phyloP scores from a whole-genome alignment of 2,113 vertebrate species.

The Acrocephalus kingi region DNA sequence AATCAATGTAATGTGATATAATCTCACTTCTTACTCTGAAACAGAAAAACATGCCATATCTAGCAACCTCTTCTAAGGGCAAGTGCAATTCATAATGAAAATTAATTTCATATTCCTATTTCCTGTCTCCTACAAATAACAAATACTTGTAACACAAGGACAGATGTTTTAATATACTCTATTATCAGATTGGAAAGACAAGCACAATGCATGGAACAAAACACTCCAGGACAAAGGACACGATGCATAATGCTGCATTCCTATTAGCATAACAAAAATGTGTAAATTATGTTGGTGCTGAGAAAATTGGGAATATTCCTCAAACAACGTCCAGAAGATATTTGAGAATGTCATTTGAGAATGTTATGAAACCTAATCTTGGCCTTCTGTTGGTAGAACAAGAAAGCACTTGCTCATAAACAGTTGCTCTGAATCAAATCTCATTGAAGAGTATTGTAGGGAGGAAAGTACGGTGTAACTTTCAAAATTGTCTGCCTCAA shows the following conservation, averaged over 20 bases:
- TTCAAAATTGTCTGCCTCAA: background rate
- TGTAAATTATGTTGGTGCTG: background rate
- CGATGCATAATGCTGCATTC: background rate
- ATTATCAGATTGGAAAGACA: constrained; percentile 33
- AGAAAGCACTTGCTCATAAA: background rate
- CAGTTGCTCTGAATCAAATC: background rate
- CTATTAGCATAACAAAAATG: constrained; percentile 20
- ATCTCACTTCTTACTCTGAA: constrained; percentile 53
- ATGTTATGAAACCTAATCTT: constrained; percentile 3
- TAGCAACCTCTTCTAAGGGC: constrained; percentile 44
- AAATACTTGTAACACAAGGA: constrained; percentile 59
- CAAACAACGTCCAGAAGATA: background rate
- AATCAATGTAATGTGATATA: constrained; percentile 53
- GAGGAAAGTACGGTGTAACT: background rate
- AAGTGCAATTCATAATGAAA: constrained; percentile 54
- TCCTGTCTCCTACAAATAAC: constrained; percentile 50
- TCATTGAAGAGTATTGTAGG: background rate
- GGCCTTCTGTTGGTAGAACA: background rate
- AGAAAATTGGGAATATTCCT: background rate
- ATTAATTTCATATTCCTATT: constrained; percentile 54
- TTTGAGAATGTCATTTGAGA: background rate
- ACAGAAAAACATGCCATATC: constrained; percentile 43
- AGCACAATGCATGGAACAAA: constrained; percentile 29
- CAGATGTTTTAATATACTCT: constrained; percentile 52
- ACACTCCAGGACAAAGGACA: background rate